Conservation (phyloP, 2,113 vertebrate genomes). For the Mobula birostris region DNA sequence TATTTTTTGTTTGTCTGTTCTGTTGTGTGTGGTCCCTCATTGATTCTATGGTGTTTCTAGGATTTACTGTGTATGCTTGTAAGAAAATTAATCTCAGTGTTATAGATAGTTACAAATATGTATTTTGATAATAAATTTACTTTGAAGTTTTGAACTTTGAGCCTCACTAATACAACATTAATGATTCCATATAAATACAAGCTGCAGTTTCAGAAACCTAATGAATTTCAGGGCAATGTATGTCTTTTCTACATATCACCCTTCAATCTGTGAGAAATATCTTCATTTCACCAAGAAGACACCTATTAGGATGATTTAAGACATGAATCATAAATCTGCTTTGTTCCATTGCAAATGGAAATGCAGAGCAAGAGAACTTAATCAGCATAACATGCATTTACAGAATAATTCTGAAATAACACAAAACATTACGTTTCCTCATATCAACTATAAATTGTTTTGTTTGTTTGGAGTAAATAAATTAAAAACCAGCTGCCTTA, state of each 20-base stretch:
- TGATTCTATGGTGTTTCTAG: too few relatives aligned
- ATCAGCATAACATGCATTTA: not conserved
- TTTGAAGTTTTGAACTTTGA: too few relatives aligned
- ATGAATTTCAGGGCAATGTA: not conserved
- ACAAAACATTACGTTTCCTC: not conserved
- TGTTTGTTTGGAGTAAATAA: not conserved
- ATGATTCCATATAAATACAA: not conserved
- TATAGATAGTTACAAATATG: too few relatives aligned
- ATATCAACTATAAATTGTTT: not conserved
- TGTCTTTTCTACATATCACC: not conserved
- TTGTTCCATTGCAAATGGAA: not conserved
- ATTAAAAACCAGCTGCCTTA: not conserved
- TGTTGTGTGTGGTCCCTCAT: too few relatives aligned
- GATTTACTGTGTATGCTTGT: too few relatives aligned
- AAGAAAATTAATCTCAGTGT: too few relatives aligned
- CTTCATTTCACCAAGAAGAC: not conserved
- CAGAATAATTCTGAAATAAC: not conserved
- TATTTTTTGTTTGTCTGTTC: too few relatives aligned
- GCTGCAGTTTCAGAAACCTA: not conserved
- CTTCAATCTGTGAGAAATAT: not conserved
- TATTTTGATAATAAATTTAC: too few relatives aligned
- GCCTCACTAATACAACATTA: not conserved
- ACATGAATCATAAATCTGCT: not conserved
- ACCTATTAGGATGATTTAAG: not conserved
- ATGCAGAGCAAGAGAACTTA: not conserved